phyloP scores from a whole-genome alignment of 2,888 invertebrate species.

The Carterocephalus palaemon region DNA sequence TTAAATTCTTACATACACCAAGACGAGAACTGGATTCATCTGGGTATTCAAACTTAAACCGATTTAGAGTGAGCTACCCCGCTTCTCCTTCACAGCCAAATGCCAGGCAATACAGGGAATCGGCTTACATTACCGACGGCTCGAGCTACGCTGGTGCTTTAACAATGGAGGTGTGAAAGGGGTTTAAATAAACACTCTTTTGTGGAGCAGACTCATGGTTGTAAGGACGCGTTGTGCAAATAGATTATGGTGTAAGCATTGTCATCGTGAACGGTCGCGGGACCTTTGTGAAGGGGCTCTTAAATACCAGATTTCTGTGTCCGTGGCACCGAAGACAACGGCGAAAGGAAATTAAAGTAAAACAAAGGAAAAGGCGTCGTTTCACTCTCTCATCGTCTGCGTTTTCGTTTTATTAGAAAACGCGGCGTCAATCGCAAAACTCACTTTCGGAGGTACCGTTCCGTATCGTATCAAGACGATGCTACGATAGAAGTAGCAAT shows the following conservation, averaged over 20 bases:
- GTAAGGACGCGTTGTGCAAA: constrained; percentile 65
- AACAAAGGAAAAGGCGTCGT: constrained; percentile 17
- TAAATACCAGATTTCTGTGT: constrained; percentile 27
- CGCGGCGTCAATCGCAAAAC: too few relatives aligned
- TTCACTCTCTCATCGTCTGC: constrained; percentile 11
- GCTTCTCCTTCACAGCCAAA: constrained; percentile 29
- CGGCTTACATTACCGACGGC: constrained; percentile 37
- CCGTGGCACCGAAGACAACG: constrained; percentile 8
- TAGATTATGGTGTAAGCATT: constrained; percentile 66
- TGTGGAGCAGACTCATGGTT: constrained; percentile 61
- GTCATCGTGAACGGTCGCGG: constrained; percentile 38
- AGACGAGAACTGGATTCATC: constrained; percentile 56
- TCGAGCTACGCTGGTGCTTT: constrained; percentile 43
- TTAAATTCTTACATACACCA: constrained; percentile 58
- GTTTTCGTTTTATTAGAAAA: constrained; percentile 14
- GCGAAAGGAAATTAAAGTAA: constrained; percentile 19
- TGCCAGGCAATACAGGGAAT: constrained; percentile 31
- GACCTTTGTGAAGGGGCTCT: constrained; percentile 21
- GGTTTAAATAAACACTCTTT: constrained; percentile 76
- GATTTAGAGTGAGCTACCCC: constrained; percentile 25
- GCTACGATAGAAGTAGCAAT: too few relatives aligned
- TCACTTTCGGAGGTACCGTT: too few relatives aligned
- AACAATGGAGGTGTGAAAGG: constrained; percentile 76
- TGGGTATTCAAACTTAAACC: constrained; percentile 44
- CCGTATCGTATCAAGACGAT: too few relatives aligned